Percentiles rank a stretch among this genome's conserved stretches.
Evolutionary conservation across 1,140 invertebrate genomes (phyloP).

Genomic region (Polypedilum pembai): DNA sequence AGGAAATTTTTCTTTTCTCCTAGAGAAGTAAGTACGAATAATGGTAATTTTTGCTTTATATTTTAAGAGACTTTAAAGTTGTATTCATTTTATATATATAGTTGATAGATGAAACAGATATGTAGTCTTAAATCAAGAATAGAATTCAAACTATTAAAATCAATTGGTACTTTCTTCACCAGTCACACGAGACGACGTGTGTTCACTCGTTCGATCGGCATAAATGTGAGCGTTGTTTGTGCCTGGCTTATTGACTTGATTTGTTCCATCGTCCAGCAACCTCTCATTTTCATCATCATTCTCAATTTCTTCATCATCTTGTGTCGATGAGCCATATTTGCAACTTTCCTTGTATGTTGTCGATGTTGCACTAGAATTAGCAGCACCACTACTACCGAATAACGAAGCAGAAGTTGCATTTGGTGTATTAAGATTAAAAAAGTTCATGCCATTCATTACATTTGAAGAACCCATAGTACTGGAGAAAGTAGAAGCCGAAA

Average conservation of each 20-base stretch:
- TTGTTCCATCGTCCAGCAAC: background rate
- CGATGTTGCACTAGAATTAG: background rate
- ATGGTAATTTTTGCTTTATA: too few relatives aligned
- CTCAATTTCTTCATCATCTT: conserved; percentile 4
- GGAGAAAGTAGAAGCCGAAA: background rate
- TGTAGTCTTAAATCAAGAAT: background rate
- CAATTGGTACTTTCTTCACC: conserved; percentile 24
- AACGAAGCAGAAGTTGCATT: background rate
- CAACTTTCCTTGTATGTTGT: background rate
- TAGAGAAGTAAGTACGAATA: too few relatives aligned
- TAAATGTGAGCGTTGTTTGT: background rate
- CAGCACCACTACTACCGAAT: background rate
- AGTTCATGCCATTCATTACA: conserved; percentile 18
- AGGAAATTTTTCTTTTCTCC: too few relatives aligned
- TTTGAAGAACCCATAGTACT: background rate
- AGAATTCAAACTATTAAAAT: background rate
- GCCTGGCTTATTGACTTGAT: background rate
- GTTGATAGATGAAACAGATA: background rate
- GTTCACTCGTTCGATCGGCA: background rate
- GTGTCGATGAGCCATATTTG: background rate
- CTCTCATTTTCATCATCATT: background rate
- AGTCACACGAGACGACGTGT: background rate
- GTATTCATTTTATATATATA: too few relatives aligned
- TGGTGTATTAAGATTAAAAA: conserved; percentile 6
- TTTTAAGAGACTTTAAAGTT: background rate